phyloP scores from a whole-genome alignment of 2,888 invertebrate species.

The Heliconius ethilla region DNA sequence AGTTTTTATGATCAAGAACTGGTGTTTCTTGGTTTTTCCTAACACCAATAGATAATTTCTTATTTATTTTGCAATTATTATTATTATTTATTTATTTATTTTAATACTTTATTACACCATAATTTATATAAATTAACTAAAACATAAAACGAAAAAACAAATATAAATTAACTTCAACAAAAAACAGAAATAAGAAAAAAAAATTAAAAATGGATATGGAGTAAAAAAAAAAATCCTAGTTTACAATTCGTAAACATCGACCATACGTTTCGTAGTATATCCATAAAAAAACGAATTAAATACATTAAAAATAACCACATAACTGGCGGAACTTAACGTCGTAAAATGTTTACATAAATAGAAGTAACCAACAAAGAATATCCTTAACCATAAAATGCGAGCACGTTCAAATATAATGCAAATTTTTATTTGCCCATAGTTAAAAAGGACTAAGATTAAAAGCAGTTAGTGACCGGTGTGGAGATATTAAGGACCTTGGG shows the following conservation, averaged over 20 bases:
- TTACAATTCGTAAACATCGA: not conserved
- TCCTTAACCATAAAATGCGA: not conserved
- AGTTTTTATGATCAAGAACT: not conserved
- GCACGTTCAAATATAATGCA: not conserved
- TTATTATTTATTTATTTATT: not conserved
- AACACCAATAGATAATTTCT: slow-evolving; percentile 10
- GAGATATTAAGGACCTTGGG: not conserved
- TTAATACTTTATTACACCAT: too few species aligned
- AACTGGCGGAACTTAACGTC: not conserved
- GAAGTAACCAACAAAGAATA: too few species aligned
- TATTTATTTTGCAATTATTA: not conserved
- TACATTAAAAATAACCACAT: too few species aligned
- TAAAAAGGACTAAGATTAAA: not conserved
- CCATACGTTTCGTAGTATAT: not conserved
- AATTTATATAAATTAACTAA: too few species aligned
- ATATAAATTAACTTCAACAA: too few species aligned
- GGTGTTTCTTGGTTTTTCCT: slow-evolving; percentile 8
- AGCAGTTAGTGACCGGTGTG: not conserved
- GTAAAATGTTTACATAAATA: not conserved
- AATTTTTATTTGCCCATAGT: too few species aligned
- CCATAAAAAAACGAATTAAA: too few species aligned
- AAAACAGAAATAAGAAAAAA: too few species aligned
- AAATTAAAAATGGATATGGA: too few species aligned
- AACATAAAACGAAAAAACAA: too few species aligned
- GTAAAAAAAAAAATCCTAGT: not conserved